phyloP scores from a whole-genome alignment of 1,140 invertebrate genomes.

The Temnothorax curvispinosus region DNA sequence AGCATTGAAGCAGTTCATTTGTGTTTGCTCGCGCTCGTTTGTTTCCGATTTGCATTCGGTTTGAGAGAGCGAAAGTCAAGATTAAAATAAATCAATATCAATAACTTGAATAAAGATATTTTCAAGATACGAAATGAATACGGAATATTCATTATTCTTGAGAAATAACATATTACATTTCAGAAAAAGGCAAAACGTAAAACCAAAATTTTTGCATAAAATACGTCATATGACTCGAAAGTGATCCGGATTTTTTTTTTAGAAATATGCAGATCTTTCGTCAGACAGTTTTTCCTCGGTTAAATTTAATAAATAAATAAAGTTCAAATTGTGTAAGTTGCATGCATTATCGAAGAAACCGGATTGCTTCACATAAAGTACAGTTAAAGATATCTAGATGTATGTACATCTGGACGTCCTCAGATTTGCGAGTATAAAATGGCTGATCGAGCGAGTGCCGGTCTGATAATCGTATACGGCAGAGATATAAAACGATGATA shows the following conservation, averaged over 20 bases:
- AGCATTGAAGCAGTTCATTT: not conserved
- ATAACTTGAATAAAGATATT: not conserved
- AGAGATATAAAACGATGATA: not conserved
- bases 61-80: not conserved
- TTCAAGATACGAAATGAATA: not conserved
- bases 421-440: conserved; percentile 24
- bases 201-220: not conserved
- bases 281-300: not conserved
- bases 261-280: not conserved
- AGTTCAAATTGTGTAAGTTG: not conserved
- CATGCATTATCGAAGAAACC: not conserved
- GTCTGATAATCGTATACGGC: conserved; percentile 48
- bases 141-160: not conserved
- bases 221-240: not conserved
- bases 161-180: not conserved
- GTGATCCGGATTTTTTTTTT: not conserved
- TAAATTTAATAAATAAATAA: not conserved
- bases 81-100: conserved; percentile 17
- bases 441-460: conserved; percentile 71
- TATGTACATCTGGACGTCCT: no score
- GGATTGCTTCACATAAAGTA: not conserved
- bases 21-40: not conserved
- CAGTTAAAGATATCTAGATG: not conserved
- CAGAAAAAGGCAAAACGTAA: not conserved
- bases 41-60: not conserved